Conservation (phyloP, 2,797 vertebrate genomes). For the Morus bassanus region DNA sequence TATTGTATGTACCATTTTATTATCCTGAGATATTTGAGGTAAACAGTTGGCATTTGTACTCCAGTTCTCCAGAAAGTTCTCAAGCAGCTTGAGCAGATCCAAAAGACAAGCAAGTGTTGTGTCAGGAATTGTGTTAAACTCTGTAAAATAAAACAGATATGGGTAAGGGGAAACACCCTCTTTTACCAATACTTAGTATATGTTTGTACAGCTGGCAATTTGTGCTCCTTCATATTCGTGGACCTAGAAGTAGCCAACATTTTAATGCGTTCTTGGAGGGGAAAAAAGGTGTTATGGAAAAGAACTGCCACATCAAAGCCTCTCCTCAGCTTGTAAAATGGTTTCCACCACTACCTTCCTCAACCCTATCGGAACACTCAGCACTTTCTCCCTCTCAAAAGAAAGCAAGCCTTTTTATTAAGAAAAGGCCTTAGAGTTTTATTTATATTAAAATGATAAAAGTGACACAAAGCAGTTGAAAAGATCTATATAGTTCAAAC, state of each 20-base stretch:
- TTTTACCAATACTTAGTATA: not conserved
- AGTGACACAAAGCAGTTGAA: constrained; percentile 22
- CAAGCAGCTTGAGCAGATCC: not conserved
- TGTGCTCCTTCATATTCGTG: constrained; percentile 12
- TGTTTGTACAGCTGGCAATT: constrained; percentile 67
- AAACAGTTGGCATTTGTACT: not conserved
- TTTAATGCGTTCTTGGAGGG: constrained; percentile 50
- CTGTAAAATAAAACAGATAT: constrained; percentile 50
- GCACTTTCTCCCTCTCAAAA: constrained; percentile 36
- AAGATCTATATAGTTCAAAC: not conserved
- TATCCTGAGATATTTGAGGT: not conserved
- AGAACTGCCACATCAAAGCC: constrained; percentile 67
- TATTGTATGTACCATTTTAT: not conserved
- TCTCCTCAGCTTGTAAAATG: constrained; percentile 43
- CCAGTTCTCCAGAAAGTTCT: not conserved
- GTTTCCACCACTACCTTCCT: constrained; percentile 36
- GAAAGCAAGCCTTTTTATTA: constrained; percentile 41
- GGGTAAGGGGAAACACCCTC: constrained; percentile 4
- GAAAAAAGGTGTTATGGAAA: constrained; percentile 52
- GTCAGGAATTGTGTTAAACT: constrained; percentile 42
- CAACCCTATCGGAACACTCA: not conserved
- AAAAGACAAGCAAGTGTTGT: not conserved
- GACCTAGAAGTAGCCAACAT: constrained; percentile 54
- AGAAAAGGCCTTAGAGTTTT: constrained; percentile 20
- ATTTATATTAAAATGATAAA: constrained; percentile 63